Conservation (phyloP, 2,888 invertebrate genomes). For the Ellobium chinense region DNA sequence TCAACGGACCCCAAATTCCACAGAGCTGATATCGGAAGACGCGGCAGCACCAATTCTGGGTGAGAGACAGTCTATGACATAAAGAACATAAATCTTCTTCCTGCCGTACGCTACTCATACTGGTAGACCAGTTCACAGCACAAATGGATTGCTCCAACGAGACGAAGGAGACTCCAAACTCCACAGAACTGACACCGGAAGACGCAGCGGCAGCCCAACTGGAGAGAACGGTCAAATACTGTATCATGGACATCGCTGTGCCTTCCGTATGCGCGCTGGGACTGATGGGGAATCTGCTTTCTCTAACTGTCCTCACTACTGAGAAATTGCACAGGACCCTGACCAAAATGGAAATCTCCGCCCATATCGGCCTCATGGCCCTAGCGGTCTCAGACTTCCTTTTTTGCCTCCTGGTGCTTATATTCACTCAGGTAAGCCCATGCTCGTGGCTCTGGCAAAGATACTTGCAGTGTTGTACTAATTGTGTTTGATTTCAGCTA, state of each 20-base stretch:
- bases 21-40: no score
- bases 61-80: no score
- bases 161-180: neutral
- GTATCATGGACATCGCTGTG: slow-evolving; percentile 40
- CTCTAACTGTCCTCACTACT: slow-evolving; percentile 71
- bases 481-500: no score
- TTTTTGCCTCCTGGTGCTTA: slow-evolving; percentile 73
- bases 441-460: no score
- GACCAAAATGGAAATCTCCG: slow-evolving; percentile 75
- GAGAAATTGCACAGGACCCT: slow-evolving; percentile 70
- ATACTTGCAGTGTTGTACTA: no score
- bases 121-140: no score
- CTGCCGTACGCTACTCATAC: no score
- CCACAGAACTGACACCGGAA: neutral
- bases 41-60: no score
- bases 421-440: slow-evolving; percentile 61
- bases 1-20: no score
- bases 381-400: slow-evolving; percentile 76
- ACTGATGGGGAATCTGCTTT: slow-evolving; percentile 73
- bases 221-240: neutral
- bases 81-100: no score
- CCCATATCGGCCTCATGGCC: slow-evolving; percentile 75
- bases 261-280: slow-evolving; percentile 73
- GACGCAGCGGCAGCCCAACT: neutral
- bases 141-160: slow-evolving; percentile 12